Conservation (phyloP, 2,113 vertebrate species). For the Chauna torquata region DNA sequence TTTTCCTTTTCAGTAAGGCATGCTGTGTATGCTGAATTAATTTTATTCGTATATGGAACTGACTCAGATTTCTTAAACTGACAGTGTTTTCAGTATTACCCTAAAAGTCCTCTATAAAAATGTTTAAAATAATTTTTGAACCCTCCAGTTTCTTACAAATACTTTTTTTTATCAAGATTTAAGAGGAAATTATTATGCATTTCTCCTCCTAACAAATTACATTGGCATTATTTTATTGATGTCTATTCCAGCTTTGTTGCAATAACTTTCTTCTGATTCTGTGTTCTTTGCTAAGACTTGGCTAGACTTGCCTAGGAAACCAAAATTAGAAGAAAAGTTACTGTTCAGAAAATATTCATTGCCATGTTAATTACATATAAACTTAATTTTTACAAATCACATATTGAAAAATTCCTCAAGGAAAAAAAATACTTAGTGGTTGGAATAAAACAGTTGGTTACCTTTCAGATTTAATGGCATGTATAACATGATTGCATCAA, state of each 20-base stretch:
- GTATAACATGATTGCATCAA: neutral
- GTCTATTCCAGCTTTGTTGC: neutral
- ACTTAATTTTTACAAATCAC: slow-evolving; percentile 16
- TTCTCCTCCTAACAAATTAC: neutral
- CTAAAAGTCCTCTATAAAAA: neutral
- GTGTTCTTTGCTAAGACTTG: slow-evolving; percentile 14
- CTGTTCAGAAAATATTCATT: slow-evolving; percentile 14
- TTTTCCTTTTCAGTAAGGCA: neutral
- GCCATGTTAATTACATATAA: neutral
- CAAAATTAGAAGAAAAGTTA: slow-evolving; percentile 35
- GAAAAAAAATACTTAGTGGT: neutral
- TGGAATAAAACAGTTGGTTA: slow-evolving; percentile 10
- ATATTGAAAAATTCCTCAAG: slow-evolving; percentile 28
- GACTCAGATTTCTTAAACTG: slow-evolving; percentile 20
- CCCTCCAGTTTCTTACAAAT: neutral
- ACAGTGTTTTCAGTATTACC: neutral
- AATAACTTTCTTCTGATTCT: slow-evolving; percentile 5
- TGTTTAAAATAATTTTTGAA: neutral
- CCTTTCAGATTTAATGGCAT: slow-evolving; percentile 27
- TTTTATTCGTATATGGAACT: slow-evolving; percentile 23
- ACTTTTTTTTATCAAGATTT: neutral
- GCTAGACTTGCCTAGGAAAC: neutral
- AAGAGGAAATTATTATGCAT: neutral
- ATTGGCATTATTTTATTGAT: neutral
- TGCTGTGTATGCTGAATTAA: neutral